These are phyloP conservation scores for Tridacna crocea DNA, from an alignment of 2,888 invertebrate species.

Conservation along the genomic window DNA sequence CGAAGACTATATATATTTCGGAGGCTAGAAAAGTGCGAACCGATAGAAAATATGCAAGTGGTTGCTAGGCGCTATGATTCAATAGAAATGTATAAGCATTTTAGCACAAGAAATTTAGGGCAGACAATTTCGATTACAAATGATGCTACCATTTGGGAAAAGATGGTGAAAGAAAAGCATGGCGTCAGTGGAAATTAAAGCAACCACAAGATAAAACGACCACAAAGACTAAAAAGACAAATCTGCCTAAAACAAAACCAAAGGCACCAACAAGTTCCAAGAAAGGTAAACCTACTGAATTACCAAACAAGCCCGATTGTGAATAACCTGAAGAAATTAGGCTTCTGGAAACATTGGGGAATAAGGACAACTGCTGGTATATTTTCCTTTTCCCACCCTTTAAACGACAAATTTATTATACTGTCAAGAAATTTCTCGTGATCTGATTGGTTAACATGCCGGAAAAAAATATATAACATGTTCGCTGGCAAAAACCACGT, in stretches of 20 bases:
- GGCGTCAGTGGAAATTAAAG: slow-evolving; percentile 61
- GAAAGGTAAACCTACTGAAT: too few relatives aligned
- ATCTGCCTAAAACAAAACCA: not conserved
- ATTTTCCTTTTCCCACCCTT: too few relatives aligned
- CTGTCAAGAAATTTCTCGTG: too few relatives aligned
- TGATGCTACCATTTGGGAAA: slow-evolving; percentile 48
- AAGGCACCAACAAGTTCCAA: not conserved
- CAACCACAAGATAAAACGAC: slow-evolving; percentile 28
- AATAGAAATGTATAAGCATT: slow-evolving; percentile 64
- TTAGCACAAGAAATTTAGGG: slow-evolving; percentile 55
- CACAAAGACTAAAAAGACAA: not conserved
- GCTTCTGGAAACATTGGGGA: too few relatives aligned
- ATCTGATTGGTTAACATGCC: too few relatives aligned
- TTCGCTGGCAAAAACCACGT: too few relatives aligned
- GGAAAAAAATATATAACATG: too few relatives aligned
- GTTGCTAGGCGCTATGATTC: slow-evolving; percentile 58
- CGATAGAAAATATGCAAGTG: slow-evolving; percentile 58
- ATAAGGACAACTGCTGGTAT: too few relatives aligned
- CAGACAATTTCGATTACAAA: slow-evolving; percentile 54
- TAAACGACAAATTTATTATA: too few relatives aligned
- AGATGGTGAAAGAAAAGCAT: slow-evolving; percentile 46
- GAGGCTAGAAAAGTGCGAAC: slow-evolving; percentile 55
- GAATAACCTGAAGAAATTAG: too few relatives aligned
- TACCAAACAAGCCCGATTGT: too few relatives aligned
- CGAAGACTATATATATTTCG: slow-evolving; percentile 55